A percentile compares a stretch with the other conserved stretches of the same genome.
Evolutionary conservation across 2,797 vertebrate genomes (phyloP).

Genomic region (Poeciliopsis presidionis): DNA sequence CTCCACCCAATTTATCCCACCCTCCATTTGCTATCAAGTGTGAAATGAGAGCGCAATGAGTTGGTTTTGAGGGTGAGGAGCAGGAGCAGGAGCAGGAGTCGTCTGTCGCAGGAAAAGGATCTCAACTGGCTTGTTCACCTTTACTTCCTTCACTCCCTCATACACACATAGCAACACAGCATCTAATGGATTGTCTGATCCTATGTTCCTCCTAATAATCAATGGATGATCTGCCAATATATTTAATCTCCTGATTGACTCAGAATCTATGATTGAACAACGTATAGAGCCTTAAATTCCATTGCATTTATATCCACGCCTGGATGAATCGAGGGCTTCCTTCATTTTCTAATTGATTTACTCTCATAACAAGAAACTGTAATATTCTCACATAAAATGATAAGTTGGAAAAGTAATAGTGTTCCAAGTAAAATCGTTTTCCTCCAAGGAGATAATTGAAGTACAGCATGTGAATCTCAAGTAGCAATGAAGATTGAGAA

Average conservation of each 20-base stretch:
- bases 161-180: constrained; percentile 20
- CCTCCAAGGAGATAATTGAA: constrained; percentile 25
- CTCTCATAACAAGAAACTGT: constrained; percentile 46
- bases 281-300: constrained; percentile 18
- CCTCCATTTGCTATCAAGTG: constrained; percentile 64
- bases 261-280: constrained; percentile 1
- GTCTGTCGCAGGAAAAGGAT: constrained; percentile 71
- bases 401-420: constrained; percentile 63
- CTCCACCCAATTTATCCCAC: constrained; percentile 9
- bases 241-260: constrained; percentile 15
- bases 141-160: constrained; percentile 1
- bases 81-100: constrained; percentile 38
- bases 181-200: constrained; percentile 32
- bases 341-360: constrained; percentile 65
- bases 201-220: constrained; percentile 41
- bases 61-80: constrained; percentile 61
- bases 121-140: constrained; percentile 47
- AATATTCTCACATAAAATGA: constrained; percentile 53
- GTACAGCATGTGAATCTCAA: constrained; percentile 44
- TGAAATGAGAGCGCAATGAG: constrained; percentile 74
- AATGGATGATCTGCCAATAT: constrained; percentile 23
- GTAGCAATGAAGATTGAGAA: constrained; percentile 56
- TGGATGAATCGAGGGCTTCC: constrained; percentile 40
- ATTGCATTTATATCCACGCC: constrained; percentile 24
- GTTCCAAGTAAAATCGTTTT: constrained; percentile 56